Conservation (phyloP, 2,113 vertebrate species). For the Motacilla tschutschensis region DNA sequence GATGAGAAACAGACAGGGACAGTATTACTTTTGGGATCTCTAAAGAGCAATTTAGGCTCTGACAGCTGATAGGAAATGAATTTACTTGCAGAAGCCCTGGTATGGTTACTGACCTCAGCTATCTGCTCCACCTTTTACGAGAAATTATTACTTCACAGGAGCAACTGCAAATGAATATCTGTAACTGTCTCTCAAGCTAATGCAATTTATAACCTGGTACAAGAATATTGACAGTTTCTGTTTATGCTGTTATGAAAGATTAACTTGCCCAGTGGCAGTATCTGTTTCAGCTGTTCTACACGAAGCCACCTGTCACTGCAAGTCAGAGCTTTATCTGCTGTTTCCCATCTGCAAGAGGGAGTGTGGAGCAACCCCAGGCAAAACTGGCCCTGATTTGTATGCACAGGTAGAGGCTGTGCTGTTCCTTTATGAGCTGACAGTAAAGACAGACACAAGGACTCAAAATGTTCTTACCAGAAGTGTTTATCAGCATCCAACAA, state of each 20-base stretch:
- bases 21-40: neutral
- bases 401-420: neutral
- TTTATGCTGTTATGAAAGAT: conserved; percentile 6
- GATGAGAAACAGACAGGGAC: neutral
- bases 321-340: conserved; percentile 1
- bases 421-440: neutral
- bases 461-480: conserved; percentile 80
- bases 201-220: neutral
- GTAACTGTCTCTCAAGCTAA: neutral
- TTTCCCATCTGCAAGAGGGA: neutral
- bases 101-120: neutral
- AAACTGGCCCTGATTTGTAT: neutral
- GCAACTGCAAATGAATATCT: neutral
- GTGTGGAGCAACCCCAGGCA: neutral
- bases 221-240: conserved; percentile 4
- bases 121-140: neutral
- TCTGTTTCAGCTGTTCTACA: conserved; percentile 13
- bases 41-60: neutral
- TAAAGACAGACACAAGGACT: neutral
- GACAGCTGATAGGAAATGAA: neutral
- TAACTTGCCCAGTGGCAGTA: neutral
- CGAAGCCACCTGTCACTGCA: conserved; percentile 11
- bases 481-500: conserved; percentile 90
- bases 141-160: neutral
- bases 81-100: neutral